A percentile compares a stretch with the other conserved stretches of the same genome.
These are phyloP conservation scores for Euglossa dilemma DNA, from an alignment of 1,140 invertebrate species.

Conservation along the genomic window DNA sequence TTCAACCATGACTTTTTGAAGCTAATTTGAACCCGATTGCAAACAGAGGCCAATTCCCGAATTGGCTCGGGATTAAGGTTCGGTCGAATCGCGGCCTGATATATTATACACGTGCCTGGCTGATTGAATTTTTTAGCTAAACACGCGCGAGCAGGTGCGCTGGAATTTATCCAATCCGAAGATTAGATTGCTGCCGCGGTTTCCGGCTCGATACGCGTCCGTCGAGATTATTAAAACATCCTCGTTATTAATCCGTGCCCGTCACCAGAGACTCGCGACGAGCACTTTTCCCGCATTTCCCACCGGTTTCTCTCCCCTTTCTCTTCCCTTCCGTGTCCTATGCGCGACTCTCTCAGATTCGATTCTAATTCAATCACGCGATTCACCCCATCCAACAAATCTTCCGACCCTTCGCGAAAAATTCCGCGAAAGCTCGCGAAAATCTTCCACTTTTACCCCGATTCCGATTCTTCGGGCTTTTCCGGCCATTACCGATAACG, in stretches of 20 bases:
- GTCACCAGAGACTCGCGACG: conserved; percentile 22
- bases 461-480: neutral
- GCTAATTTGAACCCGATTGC: too few species aligned
- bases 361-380: conserved; percentile 60
- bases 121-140: conserved; percentile 13
- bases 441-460: conserved; percentile 10
- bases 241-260: conserved; percentile 44
- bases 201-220: conserved; percentile 17
- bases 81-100: too few species aligned
- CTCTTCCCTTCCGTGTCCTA: neutral
- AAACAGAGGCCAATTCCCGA: too few species aligned
- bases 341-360: conserved; percentile 43
- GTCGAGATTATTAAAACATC: conserved; percentile 53
- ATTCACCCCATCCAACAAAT: conserved; percentile 35
- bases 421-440: neutral
- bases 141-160: neutral
- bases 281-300: conserved; percentile 48
- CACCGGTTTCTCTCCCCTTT: neutral
- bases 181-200: conserved; percentile 23
- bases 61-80: too few species aligned
- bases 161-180: conserved; percentile 44
- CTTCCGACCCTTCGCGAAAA: neutral
- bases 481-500: too few species aligned
- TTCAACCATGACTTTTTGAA: too few species aligned
- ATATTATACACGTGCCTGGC: neutral